A percentile compares a stretch with the other conserved stretches of the same genome.
Conservation (phyloP, 2,113 vertebrate species). For the Semicossyphus pulcher region DNA sequence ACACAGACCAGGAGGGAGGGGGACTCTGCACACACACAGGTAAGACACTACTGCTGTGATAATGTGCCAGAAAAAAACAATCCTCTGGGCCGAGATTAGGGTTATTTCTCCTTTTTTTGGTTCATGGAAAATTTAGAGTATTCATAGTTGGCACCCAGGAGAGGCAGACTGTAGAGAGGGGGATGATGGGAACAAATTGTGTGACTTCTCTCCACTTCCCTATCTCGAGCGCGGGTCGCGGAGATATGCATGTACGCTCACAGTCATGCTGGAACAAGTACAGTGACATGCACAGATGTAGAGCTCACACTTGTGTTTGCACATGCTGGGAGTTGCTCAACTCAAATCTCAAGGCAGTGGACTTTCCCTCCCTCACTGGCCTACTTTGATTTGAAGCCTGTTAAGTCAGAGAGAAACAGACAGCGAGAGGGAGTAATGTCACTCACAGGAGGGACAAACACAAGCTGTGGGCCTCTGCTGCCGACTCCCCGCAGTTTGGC, state of each 20-base stretch:
- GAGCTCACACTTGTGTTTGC: slow-evolving; percentile 53
- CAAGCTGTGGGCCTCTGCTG: slow-evolving; percentile 1
- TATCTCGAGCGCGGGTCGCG: slow-evolving; percentile 30
- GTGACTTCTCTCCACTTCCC: slow-evolving; percentile 62
- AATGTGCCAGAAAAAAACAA: slow-evolving; percentile 8
- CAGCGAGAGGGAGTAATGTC: slow-evolving; percentile 1
- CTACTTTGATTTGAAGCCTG: slow-evolving; percentile 42
- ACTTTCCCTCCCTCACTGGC: slow-evolving; percentile 53
- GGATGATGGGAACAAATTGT: slow-evolving; percentile 50
- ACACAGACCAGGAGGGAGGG: slow-evolving; percentile 72
- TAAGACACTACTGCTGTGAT: slow-evolving; percentile 64
- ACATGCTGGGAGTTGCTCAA: slow-evolving; percentile 63
- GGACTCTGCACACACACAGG: slow-evolving; percentile 68
- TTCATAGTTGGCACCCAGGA: neutral
- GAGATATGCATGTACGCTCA: slow-evolving; percentile 18
- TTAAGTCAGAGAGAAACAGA: neutral
- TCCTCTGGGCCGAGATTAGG: neutral
- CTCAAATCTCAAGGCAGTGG: slow-evolving; percentile 39
- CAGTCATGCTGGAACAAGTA: slow-evolving; percentile 71
- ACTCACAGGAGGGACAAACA: neutral
- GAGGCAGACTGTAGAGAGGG: neutral
- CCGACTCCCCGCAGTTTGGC: neutral
- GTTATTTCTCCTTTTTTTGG: neutral
- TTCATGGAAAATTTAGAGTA: neutral
- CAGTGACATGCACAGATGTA: slow-evolving; percentile 53